Evolutionary conservation across 2,113 vertebrate genomes (phyloP), one percentile per base, ranked within the genome.

Genomic region (Hemiprocne comata): DNA sequence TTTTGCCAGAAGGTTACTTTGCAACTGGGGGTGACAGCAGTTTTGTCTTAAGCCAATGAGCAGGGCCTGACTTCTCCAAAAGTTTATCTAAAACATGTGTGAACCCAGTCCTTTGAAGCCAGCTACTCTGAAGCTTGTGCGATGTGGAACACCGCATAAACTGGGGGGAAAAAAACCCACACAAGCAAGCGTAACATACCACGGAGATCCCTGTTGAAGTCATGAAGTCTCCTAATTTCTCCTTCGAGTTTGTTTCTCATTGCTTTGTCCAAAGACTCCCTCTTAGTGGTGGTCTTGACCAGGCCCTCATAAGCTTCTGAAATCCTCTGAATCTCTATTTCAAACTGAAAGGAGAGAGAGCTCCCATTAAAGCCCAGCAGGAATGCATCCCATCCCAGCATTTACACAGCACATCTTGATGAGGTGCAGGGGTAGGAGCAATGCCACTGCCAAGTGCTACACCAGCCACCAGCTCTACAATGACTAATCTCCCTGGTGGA

Each of bases 131-230:
- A 48, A 78, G 86, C 20, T 60, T 85, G 18, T 51, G 26, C 60
- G 75, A 79, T 86, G 16, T 10, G 33, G 73, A 91, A 73, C 46
- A 64, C 6, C 6, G 6, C 2, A 25, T 7, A 11, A 66, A 14
- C 33, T 2, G 19, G 5, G 25, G 26, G 1, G 1, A 24, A 71
- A 86, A 77, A 31, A 16, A 7, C 6, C 2, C 7, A 66, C 48
- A 79, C 17, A 60, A 65, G 42, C 71, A 87, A 88, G 42, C 8
- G 10, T 28, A 79, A 92, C 95, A 0, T 97, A 98, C 99, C 99
- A 97, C 98, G 97, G 58, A 99, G 97, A 94, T 99, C 99, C 92
- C 98, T 97, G 97, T 99, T 99, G 97, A 99, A 99, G 93, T 99
- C 99, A 6, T 98, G 98, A 73, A 99, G 98, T 73, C 98, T 98